Base-by-base conservation (phyloP, 2,113 vertebrate species). In the Ceyx melanurus region DNA sequence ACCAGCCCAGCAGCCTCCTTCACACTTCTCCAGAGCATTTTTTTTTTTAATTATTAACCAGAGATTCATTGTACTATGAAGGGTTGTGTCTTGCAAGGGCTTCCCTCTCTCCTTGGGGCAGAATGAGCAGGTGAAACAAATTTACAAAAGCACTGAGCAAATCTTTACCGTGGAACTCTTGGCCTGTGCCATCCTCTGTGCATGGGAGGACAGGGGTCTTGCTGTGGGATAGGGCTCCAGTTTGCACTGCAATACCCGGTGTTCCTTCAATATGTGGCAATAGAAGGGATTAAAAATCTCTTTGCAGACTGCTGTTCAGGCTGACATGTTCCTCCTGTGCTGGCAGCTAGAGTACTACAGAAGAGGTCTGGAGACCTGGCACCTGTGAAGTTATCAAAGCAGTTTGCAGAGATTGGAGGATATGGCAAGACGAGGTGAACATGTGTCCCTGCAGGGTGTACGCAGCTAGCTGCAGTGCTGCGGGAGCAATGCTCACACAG, bases 371-470 rank as follows among this genome's bases (percentile, higher is more conserved):
- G 11, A n/a, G 35, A 9, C 19, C 16, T 6, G 4, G 35, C 4
- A 8, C 20, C 51, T 4, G 21, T 2, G 7, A 11, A 35, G 9
- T 37, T 37, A 37, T 37, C 37, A 37, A 37, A 37, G 45, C 5
- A 0, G 21, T 22, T 11, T 21, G 54, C 25, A 4, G 45, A 13
- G 15, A 3, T 8, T 6, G 11, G 16, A 37, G 10, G 37, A 10
- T 37, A 37, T 37, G 37, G 37, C 37, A 37, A 21, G 46, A 19
- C 0, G 11, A 31, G 64, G 54, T 4, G 29, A 21, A 6, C 0
- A 6, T 45, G 23, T 8, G 13, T 11, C n/a, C 0, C 1, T 3
- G 8, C 37, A 37, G 23, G 28, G 64, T 10, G 16, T 1, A 3
- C 1, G 3, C 42, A 8, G 42, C 10, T 1, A 13, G 33, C 73